Evolutionary conservation across 1,140 invertebrate genomes (phyloP), one percentile per base, ranked within the genome.

Genomic region (Drosophila azteca): DNA sequence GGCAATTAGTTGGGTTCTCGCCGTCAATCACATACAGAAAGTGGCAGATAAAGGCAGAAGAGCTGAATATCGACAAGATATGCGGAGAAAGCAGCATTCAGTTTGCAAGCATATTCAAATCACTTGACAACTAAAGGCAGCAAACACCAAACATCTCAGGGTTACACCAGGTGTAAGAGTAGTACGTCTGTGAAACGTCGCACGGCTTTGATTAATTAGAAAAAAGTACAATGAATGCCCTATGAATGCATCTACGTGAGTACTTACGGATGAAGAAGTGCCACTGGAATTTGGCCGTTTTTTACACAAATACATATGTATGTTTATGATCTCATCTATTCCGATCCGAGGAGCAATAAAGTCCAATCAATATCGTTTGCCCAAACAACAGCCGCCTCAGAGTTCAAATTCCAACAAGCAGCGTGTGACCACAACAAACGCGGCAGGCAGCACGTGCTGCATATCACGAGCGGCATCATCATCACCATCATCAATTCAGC

Each of bases 401-500:
- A 64, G 59, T 72, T 64, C 51, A 20, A 39, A 55, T 50, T 70
- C 45, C 57, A 70, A 69, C 67, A 45, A 59, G 46, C 57, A 57
- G n/a, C 68, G 55, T 73, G 39, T 73, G 68, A 63, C 48, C 49
- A 35, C 11, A 6, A 11, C 9, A 22, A 24, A 31, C n/a, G 15
- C 5, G 51, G 31, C 3, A 31, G 8, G 46, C 26, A 69, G 26
- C 67, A 70, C 67, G 67, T 70, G 67, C 35, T 39, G 9, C 68
- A 70, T 50, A 70, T 69, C 67, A 69, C 67, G 67, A 70, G 67
- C 20, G 29, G 26, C 35, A 15, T 51, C 52, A 69, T 70, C 35
- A 57, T 63, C 35, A 15, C 45, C 52, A 69, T 70, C 35, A 57
- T 63, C 20, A 39, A 69, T 26, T 24, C 24, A 29, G 39, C 26